Conservation (phyloP, 2,113 vertebrate genomes). For the Etheostoma cragini region DNA sequence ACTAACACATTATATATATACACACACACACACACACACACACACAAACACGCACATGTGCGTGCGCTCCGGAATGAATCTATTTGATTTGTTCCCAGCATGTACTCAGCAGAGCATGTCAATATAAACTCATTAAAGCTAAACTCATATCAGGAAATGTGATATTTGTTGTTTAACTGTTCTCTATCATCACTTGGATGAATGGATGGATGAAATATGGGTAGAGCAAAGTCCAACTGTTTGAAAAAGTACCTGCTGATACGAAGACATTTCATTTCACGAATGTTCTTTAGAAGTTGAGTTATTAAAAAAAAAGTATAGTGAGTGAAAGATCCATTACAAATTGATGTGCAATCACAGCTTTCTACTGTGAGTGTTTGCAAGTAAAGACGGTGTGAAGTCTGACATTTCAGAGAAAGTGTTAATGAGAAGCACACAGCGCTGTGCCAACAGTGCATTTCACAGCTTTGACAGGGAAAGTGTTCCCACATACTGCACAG, state of each 20-base stretch:
- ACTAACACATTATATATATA: too few species aligned
- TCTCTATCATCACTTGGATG: background rate
- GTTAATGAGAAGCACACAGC: constrained; percentile 46
- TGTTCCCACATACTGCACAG: constrained; percentile 28
- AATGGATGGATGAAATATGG: background rate
- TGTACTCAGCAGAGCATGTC: too few species aligned
- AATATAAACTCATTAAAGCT: background rate
- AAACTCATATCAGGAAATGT: background rate
- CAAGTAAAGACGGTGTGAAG: constrained; percentile 57
- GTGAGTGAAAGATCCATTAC: background rate
- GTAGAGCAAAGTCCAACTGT: background rate
- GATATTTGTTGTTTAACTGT: too few species aligned
- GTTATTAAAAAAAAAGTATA: background rate
- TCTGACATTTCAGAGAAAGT: constrained; percentile 53
- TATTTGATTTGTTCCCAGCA: background rate
- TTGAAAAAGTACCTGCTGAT: background rate
- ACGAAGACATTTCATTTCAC: too few species aligned
- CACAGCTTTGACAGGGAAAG: constrained; percentile 39
- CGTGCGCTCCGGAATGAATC: background rate
- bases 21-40: too few species aligned
- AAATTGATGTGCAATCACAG: constrained; percentile 23
- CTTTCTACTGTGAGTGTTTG: constrained; percentile 42
- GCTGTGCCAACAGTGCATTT: constrained; percentile 31
- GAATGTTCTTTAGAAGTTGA: background rate
- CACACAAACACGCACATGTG: too few species aligned